phyloP scores from a whole-genome alignment of 2,888 invertebrate genomes.

The Drosophila nigritarsus region DNA sequence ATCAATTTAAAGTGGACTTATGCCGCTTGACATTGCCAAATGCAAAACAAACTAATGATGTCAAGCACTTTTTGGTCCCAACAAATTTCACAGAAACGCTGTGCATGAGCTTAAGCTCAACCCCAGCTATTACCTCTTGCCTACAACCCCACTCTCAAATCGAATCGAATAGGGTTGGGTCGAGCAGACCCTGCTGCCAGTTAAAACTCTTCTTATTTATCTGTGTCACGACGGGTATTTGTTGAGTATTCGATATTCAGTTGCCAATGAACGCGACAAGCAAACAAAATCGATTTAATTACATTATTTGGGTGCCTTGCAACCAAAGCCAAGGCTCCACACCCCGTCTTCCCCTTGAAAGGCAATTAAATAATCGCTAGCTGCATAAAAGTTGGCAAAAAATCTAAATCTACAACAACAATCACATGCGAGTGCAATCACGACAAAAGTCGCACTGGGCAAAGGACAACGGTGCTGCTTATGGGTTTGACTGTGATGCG shows the following conservation, averaged over 20 bases:
- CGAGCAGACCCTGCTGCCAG: slow-evolving; percentile 7
- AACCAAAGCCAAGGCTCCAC: background rate
- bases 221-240: slow-evolving; percentile 2
- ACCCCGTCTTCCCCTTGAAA: background rate
- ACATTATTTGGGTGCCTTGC: slow-evolving; percentile 31
- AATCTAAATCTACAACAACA: slow-evolving; percentile 10
- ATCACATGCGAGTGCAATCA: slow-evolving; percentile 16
- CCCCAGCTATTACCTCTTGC: background rate
- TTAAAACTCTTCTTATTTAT: slow-evolving; percentile 19
- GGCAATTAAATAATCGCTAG: slow-evolving; percentile 25
- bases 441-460: slow-evolving; percentile 10
- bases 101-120: slow-evolving; percentile 12
- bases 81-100: slow-evolving; percentile 27
- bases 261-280: slow-evolving; percentile 16
- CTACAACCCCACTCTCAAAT: background rate
- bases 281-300: slow-evolving; percentile 57
- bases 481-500: slow-evolving; percentile 11
- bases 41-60: slow-evolving; percentile 72
- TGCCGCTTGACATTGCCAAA: slow-evolving; percentile 56
- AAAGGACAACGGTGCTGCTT: slow-evolving; percentile 10
- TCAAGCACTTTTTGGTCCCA: slow-evolving; percentile 27
- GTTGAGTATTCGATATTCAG: slow-evolving; percentile 17
- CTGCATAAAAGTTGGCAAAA: slow-evolving; percentile 20
- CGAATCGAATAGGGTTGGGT: background rate
- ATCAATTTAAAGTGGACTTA: slow-evolving; percentile 72